phyloP scores from a whole-genome alignment of 2,888 invertebrate genomes.

The Linnaemya vulpina region DNA sequence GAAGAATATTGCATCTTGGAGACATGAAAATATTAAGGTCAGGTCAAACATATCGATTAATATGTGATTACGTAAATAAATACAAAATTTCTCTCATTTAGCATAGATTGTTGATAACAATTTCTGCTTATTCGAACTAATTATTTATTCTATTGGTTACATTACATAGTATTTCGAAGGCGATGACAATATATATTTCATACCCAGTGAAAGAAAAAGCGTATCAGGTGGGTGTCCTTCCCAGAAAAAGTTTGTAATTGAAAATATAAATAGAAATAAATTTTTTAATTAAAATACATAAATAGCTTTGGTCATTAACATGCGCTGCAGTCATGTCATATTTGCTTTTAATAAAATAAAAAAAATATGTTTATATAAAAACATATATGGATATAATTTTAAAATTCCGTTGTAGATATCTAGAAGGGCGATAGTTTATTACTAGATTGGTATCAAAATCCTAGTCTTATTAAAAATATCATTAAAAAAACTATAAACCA shows the following conservation, averaged over 20 bases:
- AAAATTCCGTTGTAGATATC: no score
- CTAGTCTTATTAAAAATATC: no score
- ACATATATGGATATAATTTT: no score
- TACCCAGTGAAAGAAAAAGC: constrained; percentile 74
- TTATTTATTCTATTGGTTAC: constrained; percentile 59
- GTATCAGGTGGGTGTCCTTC: constrained; percentile 74
- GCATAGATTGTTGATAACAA: constrained; percentile 2
- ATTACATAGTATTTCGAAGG: constrained; percentile 75
- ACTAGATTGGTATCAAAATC: no score
- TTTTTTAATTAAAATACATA: constrained; percentile 38
- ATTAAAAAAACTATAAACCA: no score
- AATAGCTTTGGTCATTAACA: constrained; percentile 5
- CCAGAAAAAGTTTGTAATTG: constrained; percentile 25
- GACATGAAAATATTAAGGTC: neutral
- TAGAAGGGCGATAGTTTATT: no score
- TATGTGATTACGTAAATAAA: neutral
- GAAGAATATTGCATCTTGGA: neutral
- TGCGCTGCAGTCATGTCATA: constrained; percentile 40
- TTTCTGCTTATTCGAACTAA: constrained; percentile 57
- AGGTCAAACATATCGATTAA: neutral
- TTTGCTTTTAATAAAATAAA: constrained; percentile 23
- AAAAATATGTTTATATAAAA: no score
- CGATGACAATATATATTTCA: constrained; percentile 75
- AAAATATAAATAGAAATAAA: constrained; percentile 9
- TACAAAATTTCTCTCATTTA: constrained; percentile 10